These are phyloP conservation scores for Trichopoda pennipes DNA, from an alignment of 2,888 invertebrate species.

Conservation along the genomic window DNA sequence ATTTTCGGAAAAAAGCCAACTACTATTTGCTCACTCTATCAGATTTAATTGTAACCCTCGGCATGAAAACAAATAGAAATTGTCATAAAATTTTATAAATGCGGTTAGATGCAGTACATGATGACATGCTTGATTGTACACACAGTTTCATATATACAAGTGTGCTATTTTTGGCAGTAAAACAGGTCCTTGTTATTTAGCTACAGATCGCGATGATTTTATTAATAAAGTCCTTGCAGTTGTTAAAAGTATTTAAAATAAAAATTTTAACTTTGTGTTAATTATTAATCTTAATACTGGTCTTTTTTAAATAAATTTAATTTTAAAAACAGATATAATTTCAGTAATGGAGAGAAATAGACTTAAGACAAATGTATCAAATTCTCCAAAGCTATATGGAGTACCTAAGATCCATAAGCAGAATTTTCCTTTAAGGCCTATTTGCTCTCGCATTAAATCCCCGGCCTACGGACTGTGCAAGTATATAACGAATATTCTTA, in stretches of 20 bases:
- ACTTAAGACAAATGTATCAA: too few relatives aligned
- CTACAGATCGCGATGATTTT: not conserved
- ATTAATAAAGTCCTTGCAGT: not conserved
- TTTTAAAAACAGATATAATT: too few relatives aligned
- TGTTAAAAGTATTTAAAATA: not conserved
- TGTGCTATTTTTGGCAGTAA: slow-evolving; percentile 1
- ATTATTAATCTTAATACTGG: too few relatives aligned
- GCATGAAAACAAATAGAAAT: slow-evolving; percentile 42
- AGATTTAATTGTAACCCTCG: slow-evolving; percentile 52
- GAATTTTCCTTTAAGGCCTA: too few relatives aligned
- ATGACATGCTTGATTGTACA: slow-evolving; percentile 6
- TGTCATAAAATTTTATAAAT: slow-evolving; percentile 67
- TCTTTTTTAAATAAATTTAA: too few relatives aligned
- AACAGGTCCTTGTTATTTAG: slow-evolving; percentile 47
- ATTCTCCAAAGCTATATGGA: too few relatives aligned
- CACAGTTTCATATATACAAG: not conserved
- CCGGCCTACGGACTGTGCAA: too few relatives aligned
- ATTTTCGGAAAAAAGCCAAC: slow-evolving; percentile 47
- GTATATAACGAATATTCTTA: too few relatives aligned
- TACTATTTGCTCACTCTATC: slow-evolving; percentile 36
- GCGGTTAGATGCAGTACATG: slow-evolving; percentile 66
- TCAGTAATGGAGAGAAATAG: too few relatives aligned
- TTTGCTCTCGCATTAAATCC: too few relatives aligned
- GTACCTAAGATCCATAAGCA: too few relatives aligned
- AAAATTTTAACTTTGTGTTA: too few relatives aligned